Base-by-base conservation (phyloP, 2,797 vertebrate species). In the Cryptoprocta ferox region DNA sequence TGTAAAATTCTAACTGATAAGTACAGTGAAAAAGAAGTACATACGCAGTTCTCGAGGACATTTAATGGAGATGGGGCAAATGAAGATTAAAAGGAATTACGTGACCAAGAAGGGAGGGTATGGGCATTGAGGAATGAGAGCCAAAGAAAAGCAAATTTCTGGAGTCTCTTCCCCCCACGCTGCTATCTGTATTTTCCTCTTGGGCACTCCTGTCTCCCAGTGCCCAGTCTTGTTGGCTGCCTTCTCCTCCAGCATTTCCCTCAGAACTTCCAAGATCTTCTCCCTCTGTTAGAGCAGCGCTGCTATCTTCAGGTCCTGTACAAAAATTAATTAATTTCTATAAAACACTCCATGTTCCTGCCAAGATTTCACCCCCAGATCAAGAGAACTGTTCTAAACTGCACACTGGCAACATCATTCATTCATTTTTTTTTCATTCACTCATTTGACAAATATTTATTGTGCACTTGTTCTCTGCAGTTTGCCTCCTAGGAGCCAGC, bases 1-100 rank as follows among this genome's bases (percentile, higher is more conserved):
- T 91, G 48, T 91, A 91, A 85, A 81, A 75, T 68, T 87, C 66
- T 93, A 78, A 81, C 82, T 81, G 87, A 53, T 63, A 96, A 96
- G 42, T 91, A 71, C 53, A 89, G 8, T 94, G 59, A 42, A 48
- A 78, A 90, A 82, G 63, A 87, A 45, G 39, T 70, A 14, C 6
- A 0, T 63, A 30, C 24, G 28, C 30, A 66, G 61, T 70, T 50
- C 39, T 80, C 66, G 80, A 88, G 91, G 89, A 71, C 26, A 30
- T 92, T 97, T 94, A 78, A 37, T 80, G 73, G 78, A 96, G 78
- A 68, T 68, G n/a, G 26, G 7, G 16, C 78, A 18, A 37, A 13
- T 96, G 30, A 68, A 68, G 66, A 90, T 50, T 61, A 84, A 70
- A 82, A 78, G 39, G 65, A 75, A 37, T 94, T 81, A 37, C 50